These are phyloP conservation scores for Pecten maximus DNA, from an alignment of 2,888 invertebrate species.

Conservation along the genomic window DNA sequence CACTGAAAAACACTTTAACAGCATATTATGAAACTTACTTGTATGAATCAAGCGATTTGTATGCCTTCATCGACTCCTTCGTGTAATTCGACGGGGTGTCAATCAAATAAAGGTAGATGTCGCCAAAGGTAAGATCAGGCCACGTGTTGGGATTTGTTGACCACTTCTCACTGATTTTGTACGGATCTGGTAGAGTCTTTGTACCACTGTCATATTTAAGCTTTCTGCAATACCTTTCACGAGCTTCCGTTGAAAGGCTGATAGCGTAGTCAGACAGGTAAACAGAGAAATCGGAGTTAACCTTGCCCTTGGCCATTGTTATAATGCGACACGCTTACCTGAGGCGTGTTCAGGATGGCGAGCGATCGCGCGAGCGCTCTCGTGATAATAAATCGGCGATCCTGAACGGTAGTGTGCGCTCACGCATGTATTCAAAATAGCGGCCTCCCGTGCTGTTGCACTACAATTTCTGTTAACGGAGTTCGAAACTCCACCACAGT, in stretches of 20 bases:
- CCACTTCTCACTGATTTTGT: neutral
- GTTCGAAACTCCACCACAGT: no score
- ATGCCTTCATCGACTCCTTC: conserved; percentile 23
- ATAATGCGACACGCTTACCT: no score
- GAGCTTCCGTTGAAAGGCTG: neutral
- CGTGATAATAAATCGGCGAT: no score
- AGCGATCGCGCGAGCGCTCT: no score
- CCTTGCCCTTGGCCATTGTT: no score
- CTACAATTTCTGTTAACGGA: no score
- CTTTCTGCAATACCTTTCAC: neutral
- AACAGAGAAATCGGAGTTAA: neutral
- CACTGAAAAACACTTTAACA: no score
- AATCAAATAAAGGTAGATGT: conserved; percentile 37
- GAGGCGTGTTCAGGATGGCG: no score
- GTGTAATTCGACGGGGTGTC: conserved; percentile 38
- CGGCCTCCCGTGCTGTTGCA: no score
- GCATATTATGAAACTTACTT: conserved; percentile 27
- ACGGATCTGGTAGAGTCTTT: conserved; percentile 36
- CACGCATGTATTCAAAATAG: no score
- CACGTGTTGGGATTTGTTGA: neutral
- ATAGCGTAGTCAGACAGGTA: neutral
- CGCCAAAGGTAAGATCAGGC: neutral
- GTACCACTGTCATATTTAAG: neutral
- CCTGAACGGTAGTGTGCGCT: no score
- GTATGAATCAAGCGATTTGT: conserved; percentile 38